A percentile compares a stretch with the other conserved stretches of the same genome.
phyloP scores from a whole-genome alignment of 2,888 invertebrate genomes.

The Terebella lapidaria region DNA sequence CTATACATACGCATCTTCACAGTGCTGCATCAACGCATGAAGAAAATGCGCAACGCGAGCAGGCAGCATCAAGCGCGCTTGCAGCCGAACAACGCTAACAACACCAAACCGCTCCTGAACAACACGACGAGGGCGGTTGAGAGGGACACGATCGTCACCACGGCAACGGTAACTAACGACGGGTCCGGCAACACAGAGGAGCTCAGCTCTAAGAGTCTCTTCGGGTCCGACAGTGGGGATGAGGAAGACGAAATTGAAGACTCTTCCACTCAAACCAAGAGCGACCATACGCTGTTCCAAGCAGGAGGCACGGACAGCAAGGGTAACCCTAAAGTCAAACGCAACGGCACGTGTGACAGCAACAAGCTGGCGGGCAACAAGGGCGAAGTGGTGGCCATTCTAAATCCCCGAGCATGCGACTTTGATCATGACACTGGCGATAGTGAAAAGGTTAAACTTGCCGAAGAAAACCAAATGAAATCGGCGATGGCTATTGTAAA shows the following conservation, averaged over 20 bases:
- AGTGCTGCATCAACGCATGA: constrained; percentile 40
- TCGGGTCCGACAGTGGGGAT: constrained; percentile 19
- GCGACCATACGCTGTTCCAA: neutral
- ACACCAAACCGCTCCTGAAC: neutral
- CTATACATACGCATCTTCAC: constrained; percentile 50
- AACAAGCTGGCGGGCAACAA: neutral
- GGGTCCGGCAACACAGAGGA: constrained; percentile 11
- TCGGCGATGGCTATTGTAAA: no score
- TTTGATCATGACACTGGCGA: neutral
- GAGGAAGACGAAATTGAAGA: constrained; percentile 15
- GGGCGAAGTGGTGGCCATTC: no score
- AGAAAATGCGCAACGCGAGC: constrained; percentile 25
- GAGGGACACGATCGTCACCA: constrained; percentile 9
- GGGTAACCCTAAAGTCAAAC: neutral
- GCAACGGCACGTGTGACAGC: neutral
- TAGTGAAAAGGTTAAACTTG: neutral
- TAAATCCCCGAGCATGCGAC: neutral
- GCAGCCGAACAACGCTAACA: neutral
- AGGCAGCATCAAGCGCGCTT: neutral
- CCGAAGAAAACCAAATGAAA: neutral
- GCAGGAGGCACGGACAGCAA: neutral
- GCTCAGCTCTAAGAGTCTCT: constrained; percentile 19
- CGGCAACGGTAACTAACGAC: constrained; percentile 1
- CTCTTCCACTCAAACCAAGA: neutral
- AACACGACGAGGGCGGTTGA: neutral